Base-by-base conservation (phyloP, 2,888 invertebrate genomes). In the Colostygia pectinataria region DNA sequence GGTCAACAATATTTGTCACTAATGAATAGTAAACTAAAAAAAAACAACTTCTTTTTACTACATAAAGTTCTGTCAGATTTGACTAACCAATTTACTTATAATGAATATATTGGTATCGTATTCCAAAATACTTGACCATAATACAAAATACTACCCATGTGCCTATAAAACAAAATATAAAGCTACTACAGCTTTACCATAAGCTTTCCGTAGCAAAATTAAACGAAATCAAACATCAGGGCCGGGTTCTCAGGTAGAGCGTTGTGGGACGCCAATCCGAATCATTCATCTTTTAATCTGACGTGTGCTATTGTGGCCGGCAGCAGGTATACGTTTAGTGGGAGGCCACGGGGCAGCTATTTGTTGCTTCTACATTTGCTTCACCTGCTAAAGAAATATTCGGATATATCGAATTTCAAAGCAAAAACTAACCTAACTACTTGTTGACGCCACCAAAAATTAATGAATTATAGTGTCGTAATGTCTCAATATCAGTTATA, bases 241-340 rank as follows among this genome's bases (percentile, higher is more conserved):
- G 53, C 63, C 71, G 69, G 71, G 70, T 77, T 75, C 74, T 70
- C 80, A 81, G 83, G 81, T 85, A 80, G 77, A 66, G 61, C 61
- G 57, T 62, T 61, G 76, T 73, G 71, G 74, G 78, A 79, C 74
- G 75, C 74, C 77, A 83, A 78, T 81, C 75, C 68, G 74, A 80
- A 84, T 80, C 87, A 90, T 90, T 89, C 83, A 85, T 91, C 88
- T 89, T 88, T 74, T 82, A 83, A 86, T 86, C 88, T 84, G 91
- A 90, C 89, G 75, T 71, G 69, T 76, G 78, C 86, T 86, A 86
- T 88, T 88, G 88, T 87, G 65, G 69, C 61, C 64, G 63, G 64
- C 64, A 52, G 62, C 68, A 65, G 69, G 67, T 68, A 70, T 66
- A 63, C 66, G 64, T 75, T 72, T 72, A 65, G 71, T 71, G 68